These are phyloP conservation scores for Clarias gariepinus DNA, from an alignment of 2,113 vertebrate genomes.

Conservation along the genomic window DNA sequence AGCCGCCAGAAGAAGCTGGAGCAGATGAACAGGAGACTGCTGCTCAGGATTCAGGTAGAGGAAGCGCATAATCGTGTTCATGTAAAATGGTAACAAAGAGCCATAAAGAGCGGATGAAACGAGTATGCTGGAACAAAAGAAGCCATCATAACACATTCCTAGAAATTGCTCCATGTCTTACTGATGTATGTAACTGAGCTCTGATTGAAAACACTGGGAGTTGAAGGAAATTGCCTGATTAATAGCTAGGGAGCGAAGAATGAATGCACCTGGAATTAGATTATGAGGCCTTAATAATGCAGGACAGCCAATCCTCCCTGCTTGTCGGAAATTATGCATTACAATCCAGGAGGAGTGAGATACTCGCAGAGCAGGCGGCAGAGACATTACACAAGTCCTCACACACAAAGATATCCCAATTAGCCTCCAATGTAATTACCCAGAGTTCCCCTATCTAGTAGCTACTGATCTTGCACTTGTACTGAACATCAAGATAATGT, in stretches of 20 bases:
- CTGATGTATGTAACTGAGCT: conserved; percentile 28
- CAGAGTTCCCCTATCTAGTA: conserved; percentile 21
- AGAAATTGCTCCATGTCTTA: conserved; percentile 2
- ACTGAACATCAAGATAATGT: background rate
- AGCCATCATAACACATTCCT: background rate
- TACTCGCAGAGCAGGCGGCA: conserved; percentile 23
- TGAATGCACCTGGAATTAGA: conserved; percentile 48
- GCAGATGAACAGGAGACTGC: conserved; percentile 87
- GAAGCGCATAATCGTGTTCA: background rate
- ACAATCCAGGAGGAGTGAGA: conserved; percentile 45
- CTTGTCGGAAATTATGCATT: conserved; percentile 53
- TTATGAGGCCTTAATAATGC: conserved; percentile 50
- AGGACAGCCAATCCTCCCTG: conserved; percentile 40
- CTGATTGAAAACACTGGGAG: conserved; percentile 17
- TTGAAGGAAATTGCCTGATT: conserved; percentile 53
- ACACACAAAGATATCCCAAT: conserved; percentile 52
- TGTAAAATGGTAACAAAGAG: background rate
- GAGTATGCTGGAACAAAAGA: background rate
- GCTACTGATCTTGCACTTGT: conserved; percentile 22
- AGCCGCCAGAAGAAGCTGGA: conserved; percentile 95
- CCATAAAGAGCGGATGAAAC: background rate
- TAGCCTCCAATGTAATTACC: conserved; percentile 54
- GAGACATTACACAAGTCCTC: conserved; percentile 36
- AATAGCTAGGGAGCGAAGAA: conserved; percentile 44
- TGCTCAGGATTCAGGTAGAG: conserved; percentile 94